These are phyloP conservation scores for Ceyx erithaca DNA, from an alignment of 2,797 vertebrate species.

Conservation along the genomic window DNA sequence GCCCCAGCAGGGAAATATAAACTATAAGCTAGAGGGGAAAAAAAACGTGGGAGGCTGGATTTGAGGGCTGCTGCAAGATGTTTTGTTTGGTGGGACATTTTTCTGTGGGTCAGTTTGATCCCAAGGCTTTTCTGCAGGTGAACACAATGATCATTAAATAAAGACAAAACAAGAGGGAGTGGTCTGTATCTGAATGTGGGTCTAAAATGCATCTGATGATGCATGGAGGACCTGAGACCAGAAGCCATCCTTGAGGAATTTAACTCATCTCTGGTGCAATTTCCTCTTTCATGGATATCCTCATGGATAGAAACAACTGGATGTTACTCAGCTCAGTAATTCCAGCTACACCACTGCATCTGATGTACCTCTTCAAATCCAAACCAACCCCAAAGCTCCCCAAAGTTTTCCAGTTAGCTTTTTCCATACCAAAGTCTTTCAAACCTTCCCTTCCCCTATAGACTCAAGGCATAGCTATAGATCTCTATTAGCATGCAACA, in stretches of 20 bases:
- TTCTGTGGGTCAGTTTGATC: not conserved
- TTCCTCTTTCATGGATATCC: not conserved
- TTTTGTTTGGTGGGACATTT: not conserved
- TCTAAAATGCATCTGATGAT: not conserved
- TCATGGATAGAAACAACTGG: not conserved
- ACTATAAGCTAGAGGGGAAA: not conserved
- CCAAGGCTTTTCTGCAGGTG: not conserved
- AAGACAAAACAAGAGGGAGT: not conserved
- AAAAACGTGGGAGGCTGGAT: not conserved
- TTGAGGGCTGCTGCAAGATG: not conserved
- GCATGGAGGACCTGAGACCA: not conserved
- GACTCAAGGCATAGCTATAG: not conserved
- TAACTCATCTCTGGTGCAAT: not conserved
- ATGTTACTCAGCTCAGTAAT: not conserved
- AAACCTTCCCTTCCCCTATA: not conserved
- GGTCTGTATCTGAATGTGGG: not conserved
- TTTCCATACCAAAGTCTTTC: not conserved
- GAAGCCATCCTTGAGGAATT: not conserved
- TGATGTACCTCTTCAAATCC: not conserved
- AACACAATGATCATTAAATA: not conserved
- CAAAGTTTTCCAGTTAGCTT: not conserved
- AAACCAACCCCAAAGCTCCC: not conserved
- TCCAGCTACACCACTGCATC: not conserved
- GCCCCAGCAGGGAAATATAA: not conserved
- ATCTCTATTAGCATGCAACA: slow-evolving; percentile 33